Evolutionary conservation across 2,113 vertebrate genomes (phyloP).

Genomic region (Zosterops borbonicus): DNA sequence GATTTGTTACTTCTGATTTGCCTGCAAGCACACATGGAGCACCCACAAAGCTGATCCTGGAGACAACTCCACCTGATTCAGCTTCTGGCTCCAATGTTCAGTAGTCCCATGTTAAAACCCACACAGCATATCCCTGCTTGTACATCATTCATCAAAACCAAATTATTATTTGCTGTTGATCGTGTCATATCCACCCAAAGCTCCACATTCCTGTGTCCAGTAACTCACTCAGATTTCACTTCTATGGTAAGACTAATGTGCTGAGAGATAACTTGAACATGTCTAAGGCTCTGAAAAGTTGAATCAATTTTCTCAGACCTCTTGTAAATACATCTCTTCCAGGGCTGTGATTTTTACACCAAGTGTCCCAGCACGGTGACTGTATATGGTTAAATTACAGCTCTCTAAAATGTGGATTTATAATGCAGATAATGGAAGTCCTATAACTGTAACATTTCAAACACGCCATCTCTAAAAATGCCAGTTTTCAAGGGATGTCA

Average conservation of each 20-base stretch:
- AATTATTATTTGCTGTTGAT: not conserved
- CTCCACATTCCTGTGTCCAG: not conserved
- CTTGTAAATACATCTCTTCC: slow-evolving; percentile 20
- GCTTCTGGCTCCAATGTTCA: not conserved
- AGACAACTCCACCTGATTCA: not conserved
- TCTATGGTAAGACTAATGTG: not conserved
- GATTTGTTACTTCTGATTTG: not conserved
- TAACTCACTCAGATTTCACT: not conserved
- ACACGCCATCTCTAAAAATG: not conserved
- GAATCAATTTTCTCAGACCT: not conserved
- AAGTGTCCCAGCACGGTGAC: not conserved
- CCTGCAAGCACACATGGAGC: not conserved
- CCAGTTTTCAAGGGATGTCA: not conserved
- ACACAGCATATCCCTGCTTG: not conserved
- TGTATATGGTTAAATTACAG: not conserved
- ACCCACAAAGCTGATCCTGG: not conserved
- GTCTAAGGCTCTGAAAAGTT: slow-evolving; percentile 2
- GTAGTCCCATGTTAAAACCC: not conserved
- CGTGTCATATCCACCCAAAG: not conserved
- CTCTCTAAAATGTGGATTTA: slow-evolving; percentile 9
- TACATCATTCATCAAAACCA: not conserved
- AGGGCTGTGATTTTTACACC: slow-evolving; percentile 13
- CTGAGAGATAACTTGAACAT: not conserved
- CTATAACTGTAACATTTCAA: not conserved
- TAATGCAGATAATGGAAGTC: not conserved